These are phyloP conservation scores for Gyps fulvus DNA, from an alignment of 2,113 vertebrate species.

Conservation along the genomic window DNA sequence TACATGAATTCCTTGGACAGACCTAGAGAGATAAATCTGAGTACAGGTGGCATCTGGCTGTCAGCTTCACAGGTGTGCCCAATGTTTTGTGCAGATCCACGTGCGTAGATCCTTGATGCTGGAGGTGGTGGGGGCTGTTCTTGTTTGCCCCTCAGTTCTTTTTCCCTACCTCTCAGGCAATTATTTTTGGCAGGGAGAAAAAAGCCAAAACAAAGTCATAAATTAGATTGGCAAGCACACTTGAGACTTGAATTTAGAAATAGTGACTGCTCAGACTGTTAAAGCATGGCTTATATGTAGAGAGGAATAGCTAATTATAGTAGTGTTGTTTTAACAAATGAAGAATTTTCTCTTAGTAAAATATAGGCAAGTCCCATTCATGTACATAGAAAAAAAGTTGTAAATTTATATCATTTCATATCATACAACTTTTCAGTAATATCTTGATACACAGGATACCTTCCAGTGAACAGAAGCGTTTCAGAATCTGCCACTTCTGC, in stretches of 20 bases:
- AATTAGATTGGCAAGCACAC: background rate
- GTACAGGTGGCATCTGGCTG: background rate
- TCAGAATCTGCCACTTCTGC: background rate
- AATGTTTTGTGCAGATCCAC: background rate
- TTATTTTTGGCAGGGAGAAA: background rate
- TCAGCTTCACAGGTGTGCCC: background rate
- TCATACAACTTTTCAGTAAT: background rate
- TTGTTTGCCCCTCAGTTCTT: background rate
- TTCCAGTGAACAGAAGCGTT: background rate
- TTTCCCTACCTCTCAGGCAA: background rate
- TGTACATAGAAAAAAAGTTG: background rate
- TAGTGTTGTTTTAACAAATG: background rate
- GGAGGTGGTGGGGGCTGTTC: background rate
- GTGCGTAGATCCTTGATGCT: background rate
- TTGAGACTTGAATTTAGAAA: background rate
- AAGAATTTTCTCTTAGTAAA: background rate
- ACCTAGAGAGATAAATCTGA: background rate
- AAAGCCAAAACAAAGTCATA: background rate
- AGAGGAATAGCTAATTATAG: background rate
- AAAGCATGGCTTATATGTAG: background rate
- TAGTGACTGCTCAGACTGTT: background rate
- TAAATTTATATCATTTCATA: background rate
- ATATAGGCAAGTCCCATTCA: background rate
- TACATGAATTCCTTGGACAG: background rate
- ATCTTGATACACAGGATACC: background rate